Base-by-base conservation (phyloP, 2,113 vertebrate genomes). In the Chaetorhynchus papuensis region DNA sequence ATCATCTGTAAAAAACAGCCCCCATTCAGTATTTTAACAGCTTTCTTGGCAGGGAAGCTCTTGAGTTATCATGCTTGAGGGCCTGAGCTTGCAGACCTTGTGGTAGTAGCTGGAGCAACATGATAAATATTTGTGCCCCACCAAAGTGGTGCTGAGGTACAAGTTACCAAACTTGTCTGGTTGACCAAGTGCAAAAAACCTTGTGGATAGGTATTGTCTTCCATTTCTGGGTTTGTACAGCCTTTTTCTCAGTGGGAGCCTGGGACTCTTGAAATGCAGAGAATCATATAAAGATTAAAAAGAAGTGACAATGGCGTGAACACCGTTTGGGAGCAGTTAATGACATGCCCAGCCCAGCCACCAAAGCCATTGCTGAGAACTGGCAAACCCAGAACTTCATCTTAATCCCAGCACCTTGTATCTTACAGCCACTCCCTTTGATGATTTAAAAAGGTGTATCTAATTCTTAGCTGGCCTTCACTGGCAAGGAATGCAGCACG, bases 351-450 rank as follows among this genome's bases (percentile, higher is more conserved):
- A 94, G 72, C 90, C 82, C 93, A 95, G 65, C 53, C 83, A 96
- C 81, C 68, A 86, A 95, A 90, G 68, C 56, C 76, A 35, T 71
- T 56, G 47, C 92, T 78, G 83, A 94, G 93, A 93, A 96, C 90
- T 96, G 80, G 88, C 95, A 93, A 94, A 94, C 92, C 90, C 92
- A 87, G 90, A 94, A 94, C 69, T 87, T 96, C 84, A 60, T 70
- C 92, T 86, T 96, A 93, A 96, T 96, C 53, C 33, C 42, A 28
- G 49, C 66, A 84, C 83, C 49, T 84, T 93, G 35, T 94, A 91
- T 89, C 90, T 92, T 85, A 33, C 78, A 92, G 60, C 76, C 89
- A 93, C 95, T 93, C 89, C 93, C 85, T 87, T 63, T 31, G 60
- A 77, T 79, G 71, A 65, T 93, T 97, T 94, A 80, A 89, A 84